Percentiles rank a stretch among this genome's conserved stretches.
These are phyloP conservation scores for Acrobasis repandana DNA, from an alignment of 2,888 invertebrate genomes.

Conservation along the genomic window DNA sequence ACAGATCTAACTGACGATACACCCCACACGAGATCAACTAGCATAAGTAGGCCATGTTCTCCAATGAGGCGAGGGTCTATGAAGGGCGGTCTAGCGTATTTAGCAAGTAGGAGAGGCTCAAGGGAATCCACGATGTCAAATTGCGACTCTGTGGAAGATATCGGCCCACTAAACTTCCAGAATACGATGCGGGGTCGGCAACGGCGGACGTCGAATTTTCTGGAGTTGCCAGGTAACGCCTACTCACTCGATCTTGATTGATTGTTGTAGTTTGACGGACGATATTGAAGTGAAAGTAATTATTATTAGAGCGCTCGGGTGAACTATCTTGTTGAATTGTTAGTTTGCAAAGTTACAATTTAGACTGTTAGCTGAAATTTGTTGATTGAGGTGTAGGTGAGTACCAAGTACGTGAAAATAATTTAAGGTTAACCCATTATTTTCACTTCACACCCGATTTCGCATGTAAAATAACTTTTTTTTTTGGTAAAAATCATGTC, in stretches of 20 bases:
- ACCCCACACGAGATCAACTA: conserved; percentile 84
- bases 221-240: conserved; percentile 90
- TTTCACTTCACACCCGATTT: too few species aligned
- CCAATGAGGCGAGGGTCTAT: conserved; percentile 87
- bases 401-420: too few species aligned
- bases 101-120: conserved; percentile 93
- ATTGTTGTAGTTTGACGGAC: neutral
- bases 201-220: conserved; percentile 92
- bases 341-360: neutral
- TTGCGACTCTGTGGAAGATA: conserved; percentile 85
- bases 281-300: neutral
- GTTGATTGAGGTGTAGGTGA: too few species aligned
- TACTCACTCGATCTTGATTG: neutral
- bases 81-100: conserved; percentile 88
- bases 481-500: too few species aligned
- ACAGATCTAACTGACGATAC: conserved; percentile 84
- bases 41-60: conserved; percentile 84
- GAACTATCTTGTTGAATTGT: neutral
- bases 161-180: conserved; percentile 91
- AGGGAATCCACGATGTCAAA: conserved; percentile 90
- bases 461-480: too few species aligned
- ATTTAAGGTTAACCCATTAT: too few species aligned
- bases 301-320: neutral
- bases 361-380: too few species aligned
- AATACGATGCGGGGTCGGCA: conserved; percentile 90